A percentile compares a stretch with the other conserved stretches of the same genome.
These are phyloP conservation scores for Acanthococcus lagerstroemiae DNA, from an alignment of 2,888 invertebrate species.

Conservation along the genomic window DNA sequence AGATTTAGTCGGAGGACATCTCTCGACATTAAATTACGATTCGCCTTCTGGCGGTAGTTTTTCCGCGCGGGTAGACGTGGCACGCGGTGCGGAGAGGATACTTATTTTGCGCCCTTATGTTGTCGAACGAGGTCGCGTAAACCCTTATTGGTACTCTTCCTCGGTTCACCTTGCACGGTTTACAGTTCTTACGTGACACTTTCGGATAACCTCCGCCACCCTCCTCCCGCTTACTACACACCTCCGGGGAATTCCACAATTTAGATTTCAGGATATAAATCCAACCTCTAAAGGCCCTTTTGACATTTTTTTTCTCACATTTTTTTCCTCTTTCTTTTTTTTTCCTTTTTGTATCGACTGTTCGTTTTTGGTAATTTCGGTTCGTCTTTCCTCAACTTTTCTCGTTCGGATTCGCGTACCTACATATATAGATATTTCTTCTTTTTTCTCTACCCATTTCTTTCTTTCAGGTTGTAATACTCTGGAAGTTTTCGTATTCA, in stretches of 20 bases:
- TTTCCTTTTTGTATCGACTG: background rate
- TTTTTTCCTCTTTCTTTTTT: background rate
- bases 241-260: conserved; percentile 25
- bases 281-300: conserved; percentile 19
- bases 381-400: background rate
- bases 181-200: conserved; percentile 22
- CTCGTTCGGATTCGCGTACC: background rate
- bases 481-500: background rate
- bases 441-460: background rate
- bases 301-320: conserved; percentile 31
- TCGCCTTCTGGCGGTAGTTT: conserved; percentile 20
- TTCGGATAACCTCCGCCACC: background rate
- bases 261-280: conserved; percentile 24
- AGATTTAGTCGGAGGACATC: conserved; percentile 24
- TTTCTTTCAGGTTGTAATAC: background rate
- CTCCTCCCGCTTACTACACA: conserved; percentile 8
- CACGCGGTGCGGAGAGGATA: background rate
- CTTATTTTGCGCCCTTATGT: background rate
- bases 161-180: background rate
- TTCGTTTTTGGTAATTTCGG: background rate
- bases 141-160: conserved; percentile 21
- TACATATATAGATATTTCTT: background rate
- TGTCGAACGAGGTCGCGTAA: conserved; percentile 21
- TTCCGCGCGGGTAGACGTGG: background rate
- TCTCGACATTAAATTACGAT: conserved; percentile 19